A percentile compares a stretch with the other conserved stretches of the same genome.
Conservation (phyloP, 2,888 invertebrate species). For the Eupithecia insigniata region DNA sequence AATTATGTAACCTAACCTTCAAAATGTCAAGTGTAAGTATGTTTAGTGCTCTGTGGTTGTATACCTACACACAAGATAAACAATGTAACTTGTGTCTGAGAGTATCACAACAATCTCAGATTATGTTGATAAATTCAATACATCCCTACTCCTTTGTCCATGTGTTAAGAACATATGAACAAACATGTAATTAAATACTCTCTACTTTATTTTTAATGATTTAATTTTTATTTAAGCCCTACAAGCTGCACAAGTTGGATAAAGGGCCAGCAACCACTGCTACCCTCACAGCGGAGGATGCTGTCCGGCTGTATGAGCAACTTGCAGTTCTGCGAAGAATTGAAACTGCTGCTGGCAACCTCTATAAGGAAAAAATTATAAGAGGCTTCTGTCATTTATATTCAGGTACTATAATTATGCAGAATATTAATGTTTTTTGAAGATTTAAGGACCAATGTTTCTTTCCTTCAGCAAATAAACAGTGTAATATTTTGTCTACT, state of each 20-base stretch:
- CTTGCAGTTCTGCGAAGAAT: conserved; percentile 95
- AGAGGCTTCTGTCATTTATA: conserved; percentile 99
- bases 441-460: not conserved
- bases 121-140: not conserved
- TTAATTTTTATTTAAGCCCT: conserved; percentile 86
- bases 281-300: conserved; percentile 92
- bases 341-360: conserved; percentile 96
- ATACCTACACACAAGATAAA: conserved; percentile 1
- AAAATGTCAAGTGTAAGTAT: conserved; percentile 16
- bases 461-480: not conserved
- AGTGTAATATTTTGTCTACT: no score
- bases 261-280: conserved; percentile 91
- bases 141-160: not conserved
- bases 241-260: conserved; percentile 95
- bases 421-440: not conserved
- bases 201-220: not conserved
- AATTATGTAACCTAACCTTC: conserved; percentile 19
- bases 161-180: not conserved
- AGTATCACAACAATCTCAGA: conserved; percentile 3
- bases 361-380: conserved; percentile 98
- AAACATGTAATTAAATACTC: no score
- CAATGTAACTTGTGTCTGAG: not conserved
- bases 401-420: conserved; percentile 86
- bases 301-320: conserved; percentile 90
- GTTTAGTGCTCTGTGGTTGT: conserved; percentile 5